Evolutionary conservation across 2,797 vertebrate species (phyloP).

Genomic region (Arctocebus calabarensis): DNA sequence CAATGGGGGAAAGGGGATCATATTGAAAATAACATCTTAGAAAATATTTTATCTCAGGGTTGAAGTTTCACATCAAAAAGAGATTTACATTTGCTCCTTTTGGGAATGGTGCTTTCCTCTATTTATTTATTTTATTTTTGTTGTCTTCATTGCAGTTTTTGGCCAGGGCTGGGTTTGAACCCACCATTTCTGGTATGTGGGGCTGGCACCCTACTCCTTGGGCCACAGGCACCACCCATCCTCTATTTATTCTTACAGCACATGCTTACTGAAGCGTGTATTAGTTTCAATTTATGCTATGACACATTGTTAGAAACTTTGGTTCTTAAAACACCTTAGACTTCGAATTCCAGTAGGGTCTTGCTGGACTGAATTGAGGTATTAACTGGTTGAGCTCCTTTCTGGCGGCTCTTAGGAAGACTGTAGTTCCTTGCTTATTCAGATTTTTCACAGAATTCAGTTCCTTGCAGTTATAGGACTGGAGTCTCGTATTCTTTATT

Average conservation of each 20-base stretch:
- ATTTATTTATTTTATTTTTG: background rate
- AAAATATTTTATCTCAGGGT: background rate
- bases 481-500: background rate
- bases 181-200: no score
- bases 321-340: background rate
- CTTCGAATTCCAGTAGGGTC: background rate
- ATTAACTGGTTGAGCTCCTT: background rate
- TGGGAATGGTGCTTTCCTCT: background rate
- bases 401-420: accelerated
- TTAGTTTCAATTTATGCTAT: background rate
- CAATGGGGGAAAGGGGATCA: background rate
- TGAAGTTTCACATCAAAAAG: background rate
- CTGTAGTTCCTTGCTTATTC: background rate
- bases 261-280: background rate
- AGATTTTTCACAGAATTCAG: background rate
- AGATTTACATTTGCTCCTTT: background rate
- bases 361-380: background rate
- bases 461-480: background rate
- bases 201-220: no score
- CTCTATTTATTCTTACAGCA: background rate
- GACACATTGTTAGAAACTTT: background rate
- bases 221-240: no score
- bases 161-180: no score
- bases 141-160: no score
- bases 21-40: background rate